Percentiles rank a stretch among this genome's conserved stretches.
Conservation (phyloP, 1,140 invertebrate species). For the Drosophila dunni region DNA sequence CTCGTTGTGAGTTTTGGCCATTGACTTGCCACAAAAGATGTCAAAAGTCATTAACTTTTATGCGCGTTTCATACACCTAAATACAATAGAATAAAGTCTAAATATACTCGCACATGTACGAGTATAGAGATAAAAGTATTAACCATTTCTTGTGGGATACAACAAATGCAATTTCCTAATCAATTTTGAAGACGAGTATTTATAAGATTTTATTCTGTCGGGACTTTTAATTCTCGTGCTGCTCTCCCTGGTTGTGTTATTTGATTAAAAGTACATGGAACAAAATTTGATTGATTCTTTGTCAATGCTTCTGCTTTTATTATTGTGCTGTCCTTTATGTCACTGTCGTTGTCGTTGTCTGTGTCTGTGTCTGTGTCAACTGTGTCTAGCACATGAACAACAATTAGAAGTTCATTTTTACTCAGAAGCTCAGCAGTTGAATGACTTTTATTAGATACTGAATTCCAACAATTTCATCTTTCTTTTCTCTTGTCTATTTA, state of each 20-base stretch:
- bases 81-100: conserved; percentile 1
- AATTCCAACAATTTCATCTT: background rate
- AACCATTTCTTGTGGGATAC: background rate
- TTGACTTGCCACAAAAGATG: conserved; percentile 64
- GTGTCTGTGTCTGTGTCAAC: conserved; percentile 1
- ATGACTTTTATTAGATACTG: conserved; percentile 33
- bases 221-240: conserved; percentile 23
- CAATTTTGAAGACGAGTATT: conserved; percentile 27
- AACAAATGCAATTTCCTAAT: conserved; percentile 76
- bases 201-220: conserved; percentile 17
- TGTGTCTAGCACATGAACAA: conserved; percentile 21
- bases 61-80: conserved; percentile 17
- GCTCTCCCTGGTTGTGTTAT: conserved; percentile 53
- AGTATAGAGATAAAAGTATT: conserved; percentile 11
- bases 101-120: background rate
- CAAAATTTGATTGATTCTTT: conserved; percentile 52
- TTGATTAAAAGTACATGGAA: conserved; percentile 50
- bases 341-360: background rate
- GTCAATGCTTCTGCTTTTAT: background rate
- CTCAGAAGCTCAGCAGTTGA: conserved; percentile 29
- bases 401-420: conserved; percentile 50
- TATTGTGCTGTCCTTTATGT: background rate
- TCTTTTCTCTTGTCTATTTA: background rate
- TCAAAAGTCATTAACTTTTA: conserved; percentile 77
- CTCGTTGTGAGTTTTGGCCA: conserved; percentile 51